phyloP scores from a whole-genome alignment of 2,113 vertebrate species.

The Hiodon alosoides region DNA sequence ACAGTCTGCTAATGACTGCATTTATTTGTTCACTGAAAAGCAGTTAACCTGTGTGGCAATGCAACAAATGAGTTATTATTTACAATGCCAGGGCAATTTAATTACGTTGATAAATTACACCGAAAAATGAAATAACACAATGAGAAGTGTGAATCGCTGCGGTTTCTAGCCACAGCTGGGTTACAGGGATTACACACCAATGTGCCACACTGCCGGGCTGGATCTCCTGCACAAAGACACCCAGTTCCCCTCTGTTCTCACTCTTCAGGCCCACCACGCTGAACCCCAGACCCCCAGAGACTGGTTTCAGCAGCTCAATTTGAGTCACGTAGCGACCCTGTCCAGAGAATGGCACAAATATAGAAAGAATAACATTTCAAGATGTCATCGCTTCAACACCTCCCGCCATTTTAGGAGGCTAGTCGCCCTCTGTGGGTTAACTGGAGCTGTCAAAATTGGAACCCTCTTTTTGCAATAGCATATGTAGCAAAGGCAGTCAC shows the following conservation, averaged over 20 bases:
- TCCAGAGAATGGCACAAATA: conserved; percentile 10
- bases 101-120: no score
- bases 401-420: background rate
- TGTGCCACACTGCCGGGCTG: conserved; percentile 83
- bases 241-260: conserved; percentile 85
- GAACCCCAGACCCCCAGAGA: conserved; percentile 81
- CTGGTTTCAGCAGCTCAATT: conserved; percentile 79
- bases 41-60: background rate
- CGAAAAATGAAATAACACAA: no score
- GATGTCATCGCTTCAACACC: background rate
- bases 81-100: no score
- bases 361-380: background rate
- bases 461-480: background rate
- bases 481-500: no score
- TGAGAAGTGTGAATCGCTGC: no score
- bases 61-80: no score
- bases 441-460: background rate
- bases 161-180: background rate
- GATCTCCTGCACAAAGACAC: conserved; percentile 93
- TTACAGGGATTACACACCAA: conserved; percentile 57
- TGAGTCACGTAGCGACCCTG: conserved; percentile 80
- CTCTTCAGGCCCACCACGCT: conserved; percentile 89
- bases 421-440: background rate
- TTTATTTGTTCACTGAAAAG: background rate
- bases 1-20: no score